A percentile compares a stretch with the other conserved stretches of the same genome.
Evolutionary conservation across 64 coral and sea anemone genomes (phyloP).

Genomic region (Montipora sp.): DNA sequence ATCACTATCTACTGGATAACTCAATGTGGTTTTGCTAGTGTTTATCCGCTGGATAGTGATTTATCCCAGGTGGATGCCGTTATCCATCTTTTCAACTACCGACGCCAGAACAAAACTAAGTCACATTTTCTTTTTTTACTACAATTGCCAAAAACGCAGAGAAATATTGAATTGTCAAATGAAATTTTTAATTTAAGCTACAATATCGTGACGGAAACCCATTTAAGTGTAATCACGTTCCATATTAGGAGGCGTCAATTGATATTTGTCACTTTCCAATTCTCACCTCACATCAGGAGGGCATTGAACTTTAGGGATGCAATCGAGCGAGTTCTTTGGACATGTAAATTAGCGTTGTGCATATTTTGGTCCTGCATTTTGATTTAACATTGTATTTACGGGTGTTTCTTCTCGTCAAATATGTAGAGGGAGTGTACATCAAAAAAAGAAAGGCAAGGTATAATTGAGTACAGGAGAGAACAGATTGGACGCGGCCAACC

Average conservation of each 20-base stretch:
- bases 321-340: not conserved
- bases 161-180: not conserved
- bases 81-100: too few species aligned
- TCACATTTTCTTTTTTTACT: not conserved
- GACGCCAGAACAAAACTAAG: not conserved
- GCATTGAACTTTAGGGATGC: constrained; percentile 5
- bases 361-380: constrained; percentile 30
- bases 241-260: constrained; percentile 58
- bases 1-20: too few species aligned
- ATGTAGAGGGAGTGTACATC: constrained; percentile 33
- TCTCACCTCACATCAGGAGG: not conserved
- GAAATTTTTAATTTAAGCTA: not conserved
- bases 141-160: not conserved
- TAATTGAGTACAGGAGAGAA: not conserved
- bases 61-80: too few species aligned
- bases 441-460: not conserved
- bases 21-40: too few species aligned
- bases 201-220: constrained; percentile 54
- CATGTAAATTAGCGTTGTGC: constrained; percentile 44
- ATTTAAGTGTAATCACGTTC: not conserved
- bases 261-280: constrained; percentile 47
- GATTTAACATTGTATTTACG: constrained; percentile 45
- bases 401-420: constrained; percentile 15
- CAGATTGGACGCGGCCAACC: not conserved
- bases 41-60: too few species aligned